These are phyloP conservation scores for Amblyopsis hoosieri DNA, from an alignment of 2,797 vertebrate genomes.

Conservation along the genomic window DNA sequence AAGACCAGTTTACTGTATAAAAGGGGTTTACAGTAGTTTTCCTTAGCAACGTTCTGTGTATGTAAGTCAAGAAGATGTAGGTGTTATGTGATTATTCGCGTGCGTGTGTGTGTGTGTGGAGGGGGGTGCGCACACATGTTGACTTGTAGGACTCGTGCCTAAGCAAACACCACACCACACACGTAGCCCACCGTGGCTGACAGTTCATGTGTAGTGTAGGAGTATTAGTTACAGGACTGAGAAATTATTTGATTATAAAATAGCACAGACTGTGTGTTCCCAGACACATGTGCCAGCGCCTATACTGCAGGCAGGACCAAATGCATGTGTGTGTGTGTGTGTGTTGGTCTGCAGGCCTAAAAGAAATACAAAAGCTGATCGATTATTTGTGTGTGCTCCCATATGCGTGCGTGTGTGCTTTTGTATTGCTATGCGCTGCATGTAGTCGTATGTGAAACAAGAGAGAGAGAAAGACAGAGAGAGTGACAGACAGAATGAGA, in stretches of 20 bases:
- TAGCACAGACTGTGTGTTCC: constrained; percentile 56
- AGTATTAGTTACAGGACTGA: constrained; percentile 65
- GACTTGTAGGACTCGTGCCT: constrained; percentile 50
- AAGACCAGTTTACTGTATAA: constrained; percentile 19
- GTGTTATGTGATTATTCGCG: constrained; percentile 18
- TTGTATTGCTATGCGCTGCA: neutral
- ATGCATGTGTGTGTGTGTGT: constrained; percentile 9
- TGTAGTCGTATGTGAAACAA: neutral
- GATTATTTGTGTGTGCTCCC: neutral
- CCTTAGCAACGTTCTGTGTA: constrained; percentile 33
- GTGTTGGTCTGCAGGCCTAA: neutral
- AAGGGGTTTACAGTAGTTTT: constrained; percentile 4
- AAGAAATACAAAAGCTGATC: too few relatives aligned
- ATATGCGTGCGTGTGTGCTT: neutral
- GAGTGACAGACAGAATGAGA: neutral
- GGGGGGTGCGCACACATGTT: constrained; percentile 19
- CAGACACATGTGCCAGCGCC: constrained; percentile 51
- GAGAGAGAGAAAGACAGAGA: neutral
- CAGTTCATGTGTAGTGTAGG: constrained; percentile 40
- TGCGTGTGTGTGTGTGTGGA: constrained; percentile 16
- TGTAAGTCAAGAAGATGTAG: constrained; percentile 19
- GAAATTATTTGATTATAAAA: constrained; percentile 75
- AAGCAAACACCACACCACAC: constrained; percentile 66
- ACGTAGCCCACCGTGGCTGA: constrained; percentile 61
- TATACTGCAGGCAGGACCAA: constrained; percentile 21